Conservation (phyloP, 2,113 vertebrate genomes). For the Tragelaphus scriptus region DNA sequence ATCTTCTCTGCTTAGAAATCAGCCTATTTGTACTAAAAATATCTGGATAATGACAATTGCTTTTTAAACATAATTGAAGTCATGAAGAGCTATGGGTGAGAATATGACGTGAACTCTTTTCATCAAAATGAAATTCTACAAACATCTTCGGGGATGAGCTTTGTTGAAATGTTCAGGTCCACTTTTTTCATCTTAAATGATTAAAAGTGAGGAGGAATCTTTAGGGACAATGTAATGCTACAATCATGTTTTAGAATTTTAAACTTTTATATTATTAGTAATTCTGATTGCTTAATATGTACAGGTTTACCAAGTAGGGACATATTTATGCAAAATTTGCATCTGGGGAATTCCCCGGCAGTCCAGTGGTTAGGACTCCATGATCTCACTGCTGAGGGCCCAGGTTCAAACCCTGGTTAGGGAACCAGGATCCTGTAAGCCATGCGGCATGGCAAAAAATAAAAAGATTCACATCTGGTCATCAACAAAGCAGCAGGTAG, state of each 20-base stretch:
- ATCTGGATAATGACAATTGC: neutral
- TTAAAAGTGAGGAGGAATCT: neutral
- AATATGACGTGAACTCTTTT: neutral
- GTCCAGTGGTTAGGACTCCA: neutral
- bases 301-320: neutral
- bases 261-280: neutral
- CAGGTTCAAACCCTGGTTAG: neutral
- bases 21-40: neutral
- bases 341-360: neutral
- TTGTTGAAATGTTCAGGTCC: neutral
- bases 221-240: neutral
- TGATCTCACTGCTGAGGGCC: neutral
- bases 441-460: neutral
- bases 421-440: neutral
- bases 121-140: neutral
- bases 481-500: neutral
- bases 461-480: neutral
- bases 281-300: neutral
- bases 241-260: neutral
- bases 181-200: neutral
- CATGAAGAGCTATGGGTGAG: neutral
- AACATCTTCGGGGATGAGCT: neutral
- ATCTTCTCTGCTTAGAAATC: neutral
- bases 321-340: neutral
- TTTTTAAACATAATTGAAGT: neutral